Conservation (phyloP, 92 coral and sea anemone genomes). For the Zoanthus solanderi region DNA sequence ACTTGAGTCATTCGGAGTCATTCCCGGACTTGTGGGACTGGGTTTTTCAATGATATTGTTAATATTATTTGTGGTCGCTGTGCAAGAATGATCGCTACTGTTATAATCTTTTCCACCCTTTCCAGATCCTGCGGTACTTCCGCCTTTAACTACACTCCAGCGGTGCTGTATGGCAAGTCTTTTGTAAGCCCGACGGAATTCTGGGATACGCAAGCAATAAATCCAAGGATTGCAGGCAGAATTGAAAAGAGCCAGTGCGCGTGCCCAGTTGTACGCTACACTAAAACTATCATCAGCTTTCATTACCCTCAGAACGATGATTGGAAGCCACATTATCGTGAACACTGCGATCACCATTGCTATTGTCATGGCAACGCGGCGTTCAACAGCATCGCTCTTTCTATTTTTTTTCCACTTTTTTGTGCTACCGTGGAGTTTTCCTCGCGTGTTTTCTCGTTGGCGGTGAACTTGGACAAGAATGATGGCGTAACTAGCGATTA, state of each 20-base stretch:
- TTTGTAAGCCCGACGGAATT: slow-evolving; percentile 79
- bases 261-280: slow-evolving; percentile 86
- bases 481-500: slow-evolving; percentile 68
- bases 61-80: slow-evolving; percentile 17
- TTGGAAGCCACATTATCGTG: slow-evolving; percentile 76
- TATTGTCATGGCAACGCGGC: slow-evolving; percentile 88
- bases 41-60: not conserved
- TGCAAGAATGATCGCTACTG: slow-evolving; percentile 23
- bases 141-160: slow-evolving; percentile 70
- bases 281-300: slow-evolving; percentile 68
- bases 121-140: slow-evolving; percentile 21
- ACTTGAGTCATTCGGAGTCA: not conserved
- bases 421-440: slow-evolving; percentile 50
- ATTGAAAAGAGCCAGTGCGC: slow-evolving; percentile 79
- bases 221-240: slow-evolving; percentile 89
- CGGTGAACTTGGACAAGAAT: slow-evolving; percentile 77
- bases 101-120: slow-evolving; percentile 20
- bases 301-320: slow-evolving; percentile 67
- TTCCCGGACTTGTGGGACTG: slow-evolving; percentile 11
- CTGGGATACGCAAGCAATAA: slow-evolving; percentile 78
- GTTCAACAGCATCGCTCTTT: slow-evolving; percentile 64
- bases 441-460: slow-evolving; percentile 58
- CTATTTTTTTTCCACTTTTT: slow-evolving; percentile 27
- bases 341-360: slow-evolving; percentile 77
- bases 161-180: slow-evolving; percentile 61